phyloP scores from a whole-genome alignment of 30 jellyfish, hydroid and myxozoan species.

The Catostylus mosaicus region DNA sequence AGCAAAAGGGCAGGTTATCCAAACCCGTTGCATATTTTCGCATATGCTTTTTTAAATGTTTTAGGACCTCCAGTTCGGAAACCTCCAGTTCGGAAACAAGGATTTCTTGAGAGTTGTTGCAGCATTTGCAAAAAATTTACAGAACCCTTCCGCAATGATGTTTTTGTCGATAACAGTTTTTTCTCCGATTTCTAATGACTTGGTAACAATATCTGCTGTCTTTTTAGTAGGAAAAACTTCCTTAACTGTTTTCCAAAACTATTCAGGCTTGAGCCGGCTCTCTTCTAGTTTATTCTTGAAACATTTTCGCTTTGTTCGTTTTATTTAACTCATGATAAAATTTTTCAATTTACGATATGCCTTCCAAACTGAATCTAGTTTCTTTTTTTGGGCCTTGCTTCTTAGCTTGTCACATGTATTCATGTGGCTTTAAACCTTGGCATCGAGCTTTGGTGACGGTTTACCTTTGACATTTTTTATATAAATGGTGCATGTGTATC shows the following conservation, averaged over 20 bases:
- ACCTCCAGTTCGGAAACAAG: constrained; percentile 8
- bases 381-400: neutral
- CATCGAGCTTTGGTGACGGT: constrained; percentile 2
- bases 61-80: constrained; percentile 16
- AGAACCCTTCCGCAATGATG: constrained; percentile 24
- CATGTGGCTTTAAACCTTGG: neutral
- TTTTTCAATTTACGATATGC: neutral
- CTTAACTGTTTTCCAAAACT: constrained; percentile 30
- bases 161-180: neutral
- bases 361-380: neutral
- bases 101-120: constrained; percentile 35
- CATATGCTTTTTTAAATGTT: constrained; percentile 9
- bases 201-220: neutral
- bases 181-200: constrained; percentile 10
- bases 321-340: neutral
- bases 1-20: constrained; percentile 65
- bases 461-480: constrained; percentile 16
- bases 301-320: neutral
- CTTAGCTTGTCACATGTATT: constrained; percentile 5
- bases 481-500: neutral
- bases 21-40: constrained; percentile 51
- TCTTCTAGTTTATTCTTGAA: neutral
- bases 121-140: constrained; percentile 41
- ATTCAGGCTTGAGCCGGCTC: constrained; percentile 1
- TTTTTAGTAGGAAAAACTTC: constrained; percentile 13